Evolutionary conservation across 2,888 invertebrate species (phyloP).

Genomic region (Axea sp.): DNA sequence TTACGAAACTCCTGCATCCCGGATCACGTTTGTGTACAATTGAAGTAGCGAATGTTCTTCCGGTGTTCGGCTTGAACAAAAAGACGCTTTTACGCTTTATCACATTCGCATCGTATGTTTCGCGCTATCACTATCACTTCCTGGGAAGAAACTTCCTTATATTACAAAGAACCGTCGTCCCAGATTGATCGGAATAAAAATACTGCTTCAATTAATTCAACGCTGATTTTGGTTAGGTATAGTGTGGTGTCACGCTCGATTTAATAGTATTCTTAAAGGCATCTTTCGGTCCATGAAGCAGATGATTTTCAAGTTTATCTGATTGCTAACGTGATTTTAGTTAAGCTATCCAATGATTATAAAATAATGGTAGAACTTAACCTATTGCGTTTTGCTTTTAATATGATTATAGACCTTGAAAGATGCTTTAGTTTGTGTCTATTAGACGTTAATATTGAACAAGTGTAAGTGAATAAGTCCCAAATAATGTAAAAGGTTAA

Average conservation of each 20-base stretch:
- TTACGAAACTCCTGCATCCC: no score
- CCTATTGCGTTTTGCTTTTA: no score
- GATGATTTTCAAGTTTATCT: no score
- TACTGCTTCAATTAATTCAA: background rate
- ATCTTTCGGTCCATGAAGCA: no score
- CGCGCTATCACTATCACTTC: slow-evolving; percentile 59
- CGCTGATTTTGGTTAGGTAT: background rate
- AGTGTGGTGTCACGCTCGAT: slow-evolving; percentile 15
- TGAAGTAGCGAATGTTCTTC: slow-evolving; percentile 3
- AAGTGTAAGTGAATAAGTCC: no score
- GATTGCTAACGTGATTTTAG: no score
- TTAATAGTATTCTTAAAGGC: slow-evolving; percentile 15
- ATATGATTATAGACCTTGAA: no score
- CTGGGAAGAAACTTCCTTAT: slow-evolving; percentile 47
- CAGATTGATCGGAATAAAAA: background rate
- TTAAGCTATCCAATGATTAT: no score
- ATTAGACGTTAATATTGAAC: no score
- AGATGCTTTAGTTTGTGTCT: no score
- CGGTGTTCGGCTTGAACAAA: slow-evolving; percentile 24
- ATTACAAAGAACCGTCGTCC: slow-evolving; percentile 3
- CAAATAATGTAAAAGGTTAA: no score
- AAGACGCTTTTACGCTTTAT: slow-evolving; percentile 28
- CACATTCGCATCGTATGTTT: slow-evolving; percentile 18
- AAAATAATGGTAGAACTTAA: no score
- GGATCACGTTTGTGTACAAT: background rate